Base-by-base conservation (phyloP, 2,888 invertebrate species). In the Pedicia rivosa region DNA sequence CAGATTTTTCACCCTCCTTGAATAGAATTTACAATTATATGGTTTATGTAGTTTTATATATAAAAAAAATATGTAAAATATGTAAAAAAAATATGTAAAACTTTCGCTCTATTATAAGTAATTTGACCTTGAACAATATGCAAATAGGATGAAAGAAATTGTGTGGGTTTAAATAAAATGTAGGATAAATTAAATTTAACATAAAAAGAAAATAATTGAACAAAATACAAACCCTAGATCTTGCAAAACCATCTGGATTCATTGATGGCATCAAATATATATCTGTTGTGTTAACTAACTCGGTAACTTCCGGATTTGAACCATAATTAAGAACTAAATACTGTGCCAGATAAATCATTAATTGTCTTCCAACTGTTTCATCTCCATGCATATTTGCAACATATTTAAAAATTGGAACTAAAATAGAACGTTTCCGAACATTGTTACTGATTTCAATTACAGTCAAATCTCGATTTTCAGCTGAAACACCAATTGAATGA, bases 351-450 rank as follows among this genome's bases (percentile, higher is more conserved):
- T 77, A 80, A 35, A 97, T 64, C 46, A 88, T 64, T 44, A 92
- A 56, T 56, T 92, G 78, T 27, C 91, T 65, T 0, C 92, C 94
- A 15, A 94, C 70, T 2, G 84, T 71, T 60, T 94, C 94, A 54
- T 94, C 92, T 3, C 94, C 94, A 55, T 95, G 92, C 91, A 95
- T 94, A 53, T 94, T 94, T 9, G 82, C 92, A 40, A 94, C 82
- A 64, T 82, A 87, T 55, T 94, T 94, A 47, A 94, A 80, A 68
- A 90, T 86, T 0, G 94, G 94, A 47, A 83, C 76, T 64, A 53
- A 72, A 57, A 58, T 69, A 64, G 50, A 46, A 10, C 59, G 52
- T n/a, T 54, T 48, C 6, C 49, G 48, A 7, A 79, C 77, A 60
- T 81, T 78, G 47, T 75, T 70, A 35, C 79, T 76, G 41, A 82